Conservation (phyloP, 2,113 vertebrate genomes). For the Coptodon rendalli region DNA sequence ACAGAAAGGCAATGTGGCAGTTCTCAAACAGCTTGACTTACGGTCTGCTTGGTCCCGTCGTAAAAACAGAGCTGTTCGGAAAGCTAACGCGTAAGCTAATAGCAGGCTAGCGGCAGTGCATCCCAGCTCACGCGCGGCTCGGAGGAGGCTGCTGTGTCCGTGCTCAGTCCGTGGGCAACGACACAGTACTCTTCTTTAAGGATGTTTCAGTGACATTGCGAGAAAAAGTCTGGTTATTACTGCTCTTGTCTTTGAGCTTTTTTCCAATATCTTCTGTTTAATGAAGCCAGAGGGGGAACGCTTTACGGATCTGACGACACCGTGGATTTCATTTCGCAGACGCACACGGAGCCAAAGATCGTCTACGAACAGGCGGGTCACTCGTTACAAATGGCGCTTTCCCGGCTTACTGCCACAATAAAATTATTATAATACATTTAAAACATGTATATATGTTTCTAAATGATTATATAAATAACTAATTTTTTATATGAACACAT, state of each 20-base stretch:
- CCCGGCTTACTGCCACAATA: neutral
- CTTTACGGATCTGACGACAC: constrained; percentile 66
- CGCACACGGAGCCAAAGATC: neutral
- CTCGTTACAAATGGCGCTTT: neutral
- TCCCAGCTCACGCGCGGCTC: constrained; percentile 27
- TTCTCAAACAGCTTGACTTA: constrained; percentile 31
- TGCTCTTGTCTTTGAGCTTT: neutral
- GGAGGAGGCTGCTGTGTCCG: neutral
- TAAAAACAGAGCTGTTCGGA: constrained; percentile 2
- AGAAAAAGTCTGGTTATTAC: neutral
- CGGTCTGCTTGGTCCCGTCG: constrained; percentile 39
- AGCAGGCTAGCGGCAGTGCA: constrained; percentile 40
- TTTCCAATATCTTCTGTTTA: neutral
- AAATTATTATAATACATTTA: neutral
- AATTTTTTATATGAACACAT: neutral
- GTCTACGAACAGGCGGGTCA: neutral
- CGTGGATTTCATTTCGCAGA: neutral
- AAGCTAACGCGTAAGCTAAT: constrained; percentile 48
- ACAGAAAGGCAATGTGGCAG: neutral
- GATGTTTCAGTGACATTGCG: constrained; percentile 1
- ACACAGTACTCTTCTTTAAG: neutral
- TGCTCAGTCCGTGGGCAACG: neutral
- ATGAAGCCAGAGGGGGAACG: constrained; percentile 27
- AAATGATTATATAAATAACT: neutral
- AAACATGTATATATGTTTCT: neutral